phyloP scores from a whole-genome alignment of 2,888 invertebrate genomes.

The Diarsia dahlii region DNA sequence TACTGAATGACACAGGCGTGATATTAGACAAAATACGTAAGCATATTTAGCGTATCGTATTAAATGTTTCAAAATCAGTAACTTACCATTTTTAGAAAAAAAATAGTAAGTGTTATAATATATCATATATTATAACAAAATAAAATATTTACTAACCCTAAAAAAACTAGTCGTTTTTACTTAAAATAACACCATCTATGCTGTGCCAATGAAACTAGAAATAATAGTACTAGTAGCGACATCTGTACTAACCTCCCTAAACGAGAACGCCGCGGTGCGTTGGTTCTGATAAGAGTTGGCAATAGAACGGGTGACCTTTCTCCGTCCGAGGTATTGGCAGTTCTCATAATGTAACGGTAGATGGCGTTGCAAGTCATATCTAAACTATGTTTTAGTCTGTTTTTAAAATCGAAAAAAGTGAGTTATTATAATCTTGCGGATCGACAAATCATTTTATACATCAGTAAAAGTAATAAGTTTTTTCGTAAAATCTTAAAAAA shows the following conservation, averaged over 20 bases:
- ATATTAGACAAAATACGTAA: not conserved
- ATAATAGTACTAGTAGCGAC: slow-evolving; percentile 17
- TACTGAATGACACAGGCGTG: not conserved
- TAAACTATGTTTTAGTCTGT: not conserved
- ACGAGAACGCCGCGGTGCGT: not conserved
- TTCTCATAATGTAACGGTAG: slow-evolving; percentile 3
- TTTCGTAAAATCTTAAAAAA: no score
- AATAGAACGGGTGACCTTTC: not conserved
- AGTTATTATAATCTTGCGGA: not conserved
- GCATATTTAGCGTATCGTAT: not conserved
- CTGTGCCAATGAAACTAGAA: not conserved
- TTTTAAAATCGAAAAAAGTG: not conserved
- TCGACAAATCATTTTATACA: not conserved
- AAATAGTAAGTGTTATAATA: no score
- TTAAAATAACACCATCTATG: slow-evolving; percentile 34
- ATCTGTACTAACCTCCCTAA: slow-evolving; percentile 1
- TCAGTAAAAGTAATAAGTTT: not conserved
- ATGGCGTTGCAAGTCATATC: slow-evolving; percentile 29
- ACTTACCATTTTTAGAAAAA: not conserved
- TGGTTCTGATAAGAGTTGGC: not conserved
- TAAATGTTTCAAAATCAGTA: not conserved
- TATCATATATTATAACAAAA: not conserved
- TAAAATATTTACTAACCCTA: not conserved
- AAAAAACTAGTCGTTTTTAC: not conserved
- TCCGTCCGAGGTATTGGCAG: not conserved